phyloP scores from a whole-genome alignment of 2,888 invertebrate species.

The Drosophila hamatofila region DNA sequence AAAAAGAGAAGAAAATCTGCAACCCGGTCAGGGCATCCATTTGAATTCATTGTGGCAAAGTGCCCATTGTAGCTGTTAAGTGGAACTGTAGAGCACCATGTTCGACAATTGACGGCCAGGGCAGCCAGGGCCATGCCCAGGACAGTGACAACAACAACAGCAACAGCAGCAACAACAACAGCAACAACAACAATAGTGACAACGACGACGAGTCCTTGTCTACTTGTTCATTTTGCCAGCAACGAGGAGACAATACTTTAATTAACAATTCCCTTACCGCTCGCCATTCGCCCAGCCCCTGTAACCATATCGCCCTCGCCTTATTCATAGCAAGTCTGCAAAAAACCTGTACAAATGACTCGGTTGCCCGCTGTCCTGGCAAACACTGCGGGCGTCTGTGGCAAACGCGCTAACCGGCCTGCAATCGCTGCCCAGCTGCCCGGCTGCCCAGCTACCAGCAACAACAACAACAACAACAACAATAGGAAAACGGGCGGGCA shows the following conservation, averaged over 20 bases:
- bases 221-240: conserved; percentile 80
- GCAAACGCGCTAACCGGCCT: conserved; percentile 73
- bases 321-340: conserved; percentile 42
- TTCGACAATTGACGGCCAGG: conserved; percentile 81
- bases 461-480: conserved; percentile 33
- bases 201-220: conserved; percentile 72
- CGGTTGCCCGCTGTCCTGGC: conserved; percentile 74
- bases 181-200: conserved; percentile 16
- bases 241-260: conserved; percentile 82
- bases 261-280: conserved; percentile 78
- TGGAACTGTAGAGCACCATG: conserved; percentile 81
- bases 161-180: neutral
- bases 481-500: conserved; percentile 23
- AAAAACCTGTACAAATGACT: conserved; percentile 79
- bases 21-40: conserved; percentile 76
- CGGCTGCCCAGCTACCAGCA: conserved; percentile 18
- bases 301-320: conserved; percentile 38
- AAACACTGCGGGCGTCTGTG: conserved; percentile 76
- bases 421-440: conserved; percentile 54
- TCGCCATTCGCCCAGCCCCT: neutral
- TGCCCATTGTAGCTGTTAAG: conserved; percentile 82
- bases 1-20: conserved; percentile 32
- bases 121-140: conserved; percentile 55
- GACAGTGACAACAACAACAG: conserved; percentile 26
- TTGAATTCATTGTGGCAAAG: conserved; percentile 82